These are phyloP conservation scores for Girardinichthys multiradiatus DNA, from an alignment of 2,113 vertebrate genomes.

Conservation along the genomic window DNA sequence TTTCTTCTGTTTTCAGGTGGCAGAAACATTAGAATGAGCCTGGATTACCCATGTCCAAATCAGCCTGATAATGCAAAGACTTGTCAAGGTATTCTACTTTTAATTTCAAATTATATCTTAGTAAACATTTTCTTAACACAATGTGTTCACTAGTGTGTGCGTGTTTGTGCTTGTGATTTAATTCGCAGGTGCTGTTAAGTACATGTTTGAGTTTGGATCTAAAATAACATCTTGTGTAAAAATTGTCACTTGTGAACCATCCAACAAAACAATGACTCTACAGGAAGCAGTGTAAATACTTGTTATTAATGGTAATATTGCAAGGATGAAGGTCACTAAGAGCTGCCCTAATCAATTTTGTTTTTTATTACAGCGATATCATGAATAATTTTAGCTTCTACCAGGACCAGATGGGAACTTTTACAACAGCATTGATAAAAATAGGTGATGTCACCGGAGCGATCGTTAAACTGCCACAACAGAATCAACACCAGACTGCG, in stretches of 20 bases:
- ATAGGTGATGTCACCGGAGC: conserved; percentile 21
- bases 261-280: accelerated
- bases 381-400: background rate
- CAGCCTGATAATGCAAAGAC: background rate
- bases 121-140: background rate
- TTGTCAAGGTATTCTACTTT: background rate
- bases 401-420: accelerated
- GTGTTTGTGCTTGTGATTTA: background rate
- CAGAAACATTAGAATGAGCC: background rate
- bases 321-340: background rate
- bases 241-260: background rate
- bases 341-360: background rate
- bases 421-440: background rate
- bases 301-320: background rate
- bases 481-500: background rate
- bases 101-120: background rate
- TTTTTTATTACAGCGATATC: conserved; percentile 10
- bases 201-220: background rate
- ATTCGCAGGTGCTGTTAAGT: background rate
- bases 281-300: conserved; percentile 24
- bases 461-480: conserved; percentile 3
- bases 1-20: background rate
- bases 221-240: background rate
- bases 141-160: background rate
- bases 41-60: accelerated